Percentiles rank a stretch among this genome's conserved stretches.
These are phyloP conservation scores for Bembecia ichneumoniformis DNA, from an alignment of 2,888 invertebrate species.

Conservation along the genomic window DNA sequence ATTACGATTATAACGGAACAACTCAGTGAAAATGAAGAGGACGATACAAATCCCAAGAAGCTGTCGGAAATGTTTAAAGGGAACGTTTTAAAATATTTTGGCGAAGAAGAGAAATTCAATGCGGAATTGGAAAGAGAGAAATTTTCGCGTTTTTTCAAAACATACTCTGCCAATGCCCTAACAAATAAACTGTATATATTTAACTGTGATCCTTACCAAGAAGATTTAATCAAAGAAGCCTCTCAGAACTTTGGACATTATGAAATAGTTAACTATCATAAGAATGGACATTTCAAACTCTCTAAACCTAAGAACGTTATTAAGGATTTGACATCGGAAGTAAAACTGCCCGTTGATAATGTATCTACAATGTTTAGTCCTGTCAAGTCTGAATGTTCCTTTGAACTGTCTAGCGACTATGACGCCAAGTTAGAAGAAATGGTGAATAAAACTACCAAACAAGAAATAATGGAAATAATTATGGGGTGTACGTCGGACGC, in stretches of 20 bases:
- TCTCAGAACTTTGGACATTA: constrained; percentile 36
- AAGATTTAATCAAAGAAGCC: constrained; percentile 43
- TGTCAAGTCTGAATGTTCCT: constrained; percentile 58
- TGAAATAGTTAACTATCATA: constrained; percentile 48
- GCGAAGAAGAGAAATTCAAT: constrained; percentile 44
- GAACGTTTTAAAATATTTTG: constrained; percentile 38
- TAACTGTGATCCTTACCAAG: constrained; percentile 54
- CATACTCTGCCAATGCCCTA: constrained; percentile 20
- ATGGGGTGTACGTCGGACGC: constrained; percentile 35
- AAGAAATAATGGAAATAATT: constrained; percentile 67
- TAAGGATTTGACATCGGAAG: constrained; percentile 41
- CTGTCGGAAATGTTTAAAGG: constrained; percentile 14
- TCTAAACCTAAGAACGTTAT: constrained; percentile 38
- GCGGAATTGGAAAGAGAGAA: constrained; percentile 43
- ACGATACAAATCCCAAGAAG: not conserved
- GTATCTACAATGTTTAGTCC: constrained; percentile 40
- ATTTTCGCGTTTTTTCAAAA: constrained; percentile 39
- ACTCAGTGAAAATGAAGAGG: constrained; percentile 37
- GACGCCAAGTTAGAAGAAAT: constrained; percentile 58
- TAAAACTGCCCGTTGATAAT: constrained; percentile 39
- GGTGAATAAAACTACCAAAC: constrained; percentile 56
- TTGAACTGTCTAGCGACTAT: constrained; percentile 56
- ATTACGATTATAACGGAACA: constrained; percentile 48
- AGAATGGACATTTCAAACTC: constrained; percentile 46
- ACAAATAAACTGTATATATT: constrained; percentile 41